phyloP scores from a whole-genome alignment of 2,888 invertebrate species.

The Brenthis ino region DNA sequence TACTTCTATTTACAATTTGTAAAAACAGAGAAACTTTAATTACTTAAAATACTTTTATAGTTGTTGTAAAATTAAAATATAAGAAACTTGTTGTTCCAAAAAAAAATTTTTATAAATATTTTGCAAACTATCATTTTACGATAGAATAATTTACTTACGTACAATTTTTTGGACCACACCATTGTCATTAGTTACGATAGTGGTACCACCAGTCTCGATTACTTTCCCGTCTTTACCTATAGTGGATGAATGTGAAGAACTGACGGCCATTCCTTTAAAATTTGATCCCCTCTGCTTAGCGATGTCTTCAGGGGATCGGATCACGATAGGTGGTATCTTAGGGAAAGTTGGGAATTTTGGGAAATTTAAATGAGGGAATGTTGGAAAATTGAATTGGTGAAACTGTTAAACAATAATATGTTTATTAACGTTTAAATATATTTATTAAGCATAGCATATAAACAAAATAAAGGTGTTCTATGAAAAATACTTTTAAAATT shows the following conservation, averaged over 20 bases:
- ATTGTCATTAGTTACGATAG: slow-evolving; percentile 47
- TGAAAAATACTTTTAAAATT: no score
- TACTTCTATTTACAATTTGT: no score
- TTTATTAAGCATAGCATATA: no score
- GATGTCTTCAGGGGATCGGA: slow-evolving; percentile 49
- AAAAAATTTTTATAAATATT: no score
- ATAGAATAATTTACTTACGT: slow-evolving; percentile 37
- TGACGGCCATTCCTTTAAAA: slow-evolving; percentile 46
- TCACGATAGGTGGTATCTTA: slow-evolving; percentile 24
- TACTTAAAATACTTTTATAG: no score
- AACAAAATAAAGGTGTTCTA: no score
- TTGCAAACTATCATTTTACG: no score
- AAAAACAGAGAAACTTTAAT: no score
- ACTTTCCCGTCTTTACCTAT: slow-evolving; percentile 48
- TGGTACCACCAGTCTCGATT: slow-evolving; percentile 45
- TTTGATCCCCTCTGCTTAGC: slow-evolving; percentile 43
- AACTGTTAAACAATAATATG: slow-evolving; percentile 31
- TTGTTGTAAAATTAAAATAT: no score
- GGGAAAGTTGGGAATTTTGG: slow-evolving; percentile 29
- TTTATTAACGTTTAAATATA: background rate
- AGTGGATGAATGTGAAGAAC: slow-evolving; percentile 38
- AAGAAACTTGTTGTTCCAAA: no score
- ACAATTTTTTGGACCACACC: slow-evolving; percentile 44
- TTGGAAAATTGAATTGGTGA: slow-evolving; percentile 28
- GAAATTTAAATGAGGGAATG: slow-evolving; percentile 23